A percentile compares a stretch with the other conserved stretches of the same genome.
Conservation (phyloP, 2,113 vertebrate species). For the Xerus inauris region DNA sequence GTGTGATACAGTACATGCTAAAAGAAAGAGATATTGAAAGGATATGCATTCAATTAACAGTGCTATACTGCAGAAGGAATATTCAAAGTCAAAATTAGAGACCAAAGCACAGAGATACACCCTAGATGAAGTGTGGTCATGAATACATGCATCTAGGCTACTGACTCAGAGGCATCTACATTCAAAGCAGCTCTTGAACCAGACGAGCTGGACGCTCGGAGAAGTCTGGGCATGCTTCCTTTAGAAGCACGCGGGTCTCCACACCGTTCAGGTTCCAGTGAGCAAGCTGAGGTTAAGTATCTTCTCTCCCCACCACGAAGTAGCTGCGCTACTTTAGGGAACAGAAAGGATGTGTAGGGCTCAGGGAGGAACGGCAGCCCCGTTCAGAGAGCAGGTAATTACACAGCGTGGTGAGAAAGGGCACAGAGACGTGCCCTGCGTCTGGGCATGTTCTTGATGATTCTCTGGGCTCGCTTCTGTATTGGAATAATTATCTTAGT, state of each 20-base stretch:
- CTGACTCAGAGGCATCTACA: background rate
- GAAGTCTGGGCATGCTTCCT: background rate
- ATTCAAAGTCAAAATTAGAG: background rate
- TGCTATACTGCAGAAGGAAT: background rate
- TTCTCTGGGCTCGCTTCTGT: background rate
- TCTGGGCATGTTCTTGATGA: accelerated
- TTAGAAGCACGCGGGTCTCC: background rate
- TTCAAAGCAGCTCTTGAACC: background rate
- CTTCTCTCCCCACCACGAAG: accelerated
- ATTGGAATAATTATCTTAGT: background rate
- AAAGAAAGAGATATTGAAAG: background rate
- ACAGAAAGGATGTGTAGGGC: accelerated
- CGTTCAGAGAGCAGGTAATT: accelerated
- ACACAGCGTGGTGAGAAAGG: accelerated
- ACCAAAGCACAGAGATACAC: accelerated
- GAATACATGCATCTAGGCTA: accelerated
- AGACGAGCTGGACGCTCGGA: accelerated
- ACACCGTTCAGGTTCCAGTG: accelerated
- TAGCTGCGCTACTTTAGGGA: too few relatives aligned
- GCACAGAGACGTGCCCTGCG: accelerated
- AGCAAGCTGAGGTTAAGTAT: accelerated
- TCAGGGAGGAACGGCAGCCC: too few relatives aligned
- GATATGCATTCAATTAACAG: too few relatives aligned
- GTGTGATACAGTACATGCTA: background rate
- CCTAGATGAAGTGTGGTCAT: accelerated